These are phyloP conservation scores for Muscicapa comitata DNA, from an alignment of 2,797 vertebrate species.

Conservation along the genomic window DNA sequence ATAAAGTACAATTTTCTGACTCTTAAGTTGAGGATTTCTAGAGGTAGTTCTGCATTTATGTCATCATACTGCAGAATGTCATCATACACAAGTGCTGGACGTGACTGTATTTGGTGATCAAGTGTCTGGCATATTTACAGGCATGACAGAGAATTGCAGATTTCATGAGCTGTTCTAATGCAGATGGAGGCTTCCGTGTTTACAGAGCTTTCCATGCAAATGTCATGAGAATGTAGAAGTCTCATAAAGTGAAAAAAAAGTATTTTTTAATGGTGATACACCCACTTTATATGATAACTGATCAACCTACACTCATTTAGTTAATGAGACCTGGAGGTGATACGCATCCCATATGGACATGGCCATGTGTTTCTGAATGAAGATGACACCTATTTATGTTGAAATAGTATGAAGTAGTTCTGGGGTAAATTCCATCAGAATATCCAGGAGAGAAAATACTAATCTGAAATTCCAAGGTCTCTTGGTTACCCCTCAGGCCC, in stretches of 20 bases:
- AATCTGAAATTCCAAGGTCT: neutral
- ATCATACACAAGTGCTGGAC: neutral
- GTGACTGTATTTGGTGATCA: neutral
- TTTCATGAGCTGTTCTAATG: neutral
- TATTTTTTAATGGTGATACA: neutral
- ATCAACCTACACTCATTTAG: neutral
- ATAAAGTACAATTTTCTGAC: neutral
- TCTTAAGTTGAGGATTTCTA: neutral
- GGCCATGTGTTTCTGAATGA: neutral
- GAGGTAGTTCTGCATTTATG: neutral
- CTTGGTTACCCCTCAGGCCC: neutral
- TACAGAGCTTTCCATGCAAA: neutral
- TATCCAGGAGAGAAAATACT: neutral
- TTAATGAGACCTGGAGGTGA: neutral
- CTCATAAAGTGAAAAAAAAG: neutral
- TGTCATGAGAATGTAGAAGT: neutral
- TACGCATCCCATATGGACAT: neutral
- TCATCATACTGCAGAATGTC: neutral
- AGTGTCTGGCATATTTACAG: neutral
- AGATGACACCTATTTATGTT: neutral
- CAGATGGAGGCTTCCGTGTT: neutral
- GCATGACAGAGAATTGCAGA: neutral
- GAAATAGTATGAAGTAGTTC: neutral
- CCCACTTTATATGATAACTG: neutral
- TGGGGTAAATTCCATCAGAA: neutral